These are phyloP conservation scores for Ianthella basta DNA, from an alignment of 37 sponge, comb jelly and placozoan genomes.

Conservation along the genomic window DNA sequence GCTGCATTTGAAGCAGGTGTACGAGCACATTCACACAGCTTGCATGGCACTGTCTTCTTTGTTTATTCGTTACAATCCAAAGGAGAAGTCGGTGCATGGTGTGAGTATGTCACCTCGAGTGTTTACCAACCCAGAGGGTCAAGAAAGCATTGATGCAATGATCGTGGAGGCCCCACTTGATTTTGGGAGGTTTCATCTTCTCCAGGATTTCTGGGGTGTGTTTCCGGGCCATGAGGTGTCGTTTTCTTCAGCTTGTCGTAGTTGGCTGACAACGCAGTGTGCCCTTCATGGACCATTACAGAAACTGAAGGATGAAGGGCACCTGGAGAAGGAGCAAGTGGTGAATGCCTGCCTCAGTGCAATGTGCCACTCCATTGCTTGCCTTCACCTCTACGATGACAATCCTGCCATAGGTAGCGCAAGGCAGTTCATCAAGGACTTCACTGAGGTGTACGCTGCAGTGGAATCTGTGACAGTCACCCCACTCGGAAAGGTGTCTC, in stretches of 20 bases:
- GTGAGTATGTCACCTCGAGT: neutral
- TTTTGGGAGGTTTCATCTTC: neutral
- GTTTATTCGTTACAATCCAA: neutral
- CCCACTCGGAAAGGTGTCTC: neutral
- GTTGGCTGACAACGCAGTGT: neutral
- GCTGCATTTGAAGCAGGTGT: neutral
- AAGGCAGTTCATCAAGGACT: conserved; percentile 25
- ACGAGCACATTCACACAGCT: conserved; percentile 1
- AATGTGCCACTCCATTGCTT: conserved; percentile 32
- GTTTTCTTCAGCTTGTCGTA: conserved; percentile 3
- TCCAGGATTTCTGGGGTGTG: neutral
- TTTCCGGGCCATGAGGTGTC: neutral
- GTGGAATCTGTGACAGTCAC: neutral
- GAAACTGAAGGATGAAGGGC: neutral
- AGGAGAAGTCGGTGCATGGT: neutral
- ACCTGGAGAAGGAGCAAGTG: neutral
- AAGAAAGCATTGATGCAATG: neutral
- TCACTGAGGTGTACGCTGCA: conserved; percentile 1
- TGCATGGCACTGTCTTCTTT: neutral
- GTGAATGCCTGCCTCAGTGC: conserved; percentile 24
- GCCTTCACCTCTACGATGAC: conserved; percentile 19
- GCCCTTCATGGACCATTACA: neutral
- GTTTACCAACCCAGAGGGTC: neutral
- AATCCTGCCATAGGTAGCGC: neutral
- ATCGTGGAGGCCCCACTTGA: too few relatives aligned